Evolutionary conservation across 2,113 vertebrate genomes (phyloP), one percentile per base, ranked within the genome.

Genomic region (Suncus etruscus): DNA sequence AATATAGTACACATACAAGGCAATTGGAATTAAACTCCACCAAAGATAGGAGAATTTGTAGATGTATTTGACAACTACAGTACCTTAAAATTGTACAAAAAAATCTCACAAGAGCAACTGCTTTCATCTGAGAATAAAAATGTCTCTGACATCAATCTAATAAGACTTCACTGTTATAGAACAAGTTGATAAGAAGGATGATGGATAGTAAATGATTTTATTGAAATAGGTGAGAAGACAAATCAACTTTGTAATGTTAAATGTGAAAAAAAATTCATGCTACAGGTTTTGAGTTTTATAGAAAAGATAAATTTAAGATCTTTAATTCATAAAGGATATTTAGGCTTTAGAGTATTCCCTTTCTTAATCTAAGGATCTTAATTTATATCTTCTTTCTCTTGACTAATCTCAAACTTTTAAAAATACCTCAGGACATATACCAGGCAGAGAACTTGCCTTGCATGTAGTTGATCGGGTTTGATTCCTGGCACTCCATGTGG

Each of bases 91-190:
- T 84, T 86, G 25, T 83, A 9, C 77, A 72, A 69, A 92, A 78
- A 69, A 80, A 75, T 31, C 45, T 90, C 22, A 80, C 4, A 73
- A 69, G n/a, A 91, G 27, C 39, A 65, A 31, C 47, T 87, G 15
- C 48, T 86, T 91, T 81, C 11, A 47, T 47, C 65, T 74, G 66
- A 92, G 47, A 39, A 58, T 63, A 20, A 87, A 76, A 82, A 72
- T 91, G 65, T 90, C 73, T 92, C 86, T 90, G 63, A 89, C 6
- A 74, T 75, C 25, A 87, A n/a, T 81, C 80, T 27, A 86, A 83
- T 75, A 90, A 84, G 45, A 24, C 4, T 68, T 82, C 48, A 66
- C 1, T 69, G 20, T 81, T 29, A 69, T 18, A 83, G 77, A 80
- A 31, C 10, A 90, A 69, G 65, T 66, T 18, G 25, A 63, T 31